Conservation (phyloP, 1,140 invertebrate species). For the Gryllus bimaculatus region DNA sequence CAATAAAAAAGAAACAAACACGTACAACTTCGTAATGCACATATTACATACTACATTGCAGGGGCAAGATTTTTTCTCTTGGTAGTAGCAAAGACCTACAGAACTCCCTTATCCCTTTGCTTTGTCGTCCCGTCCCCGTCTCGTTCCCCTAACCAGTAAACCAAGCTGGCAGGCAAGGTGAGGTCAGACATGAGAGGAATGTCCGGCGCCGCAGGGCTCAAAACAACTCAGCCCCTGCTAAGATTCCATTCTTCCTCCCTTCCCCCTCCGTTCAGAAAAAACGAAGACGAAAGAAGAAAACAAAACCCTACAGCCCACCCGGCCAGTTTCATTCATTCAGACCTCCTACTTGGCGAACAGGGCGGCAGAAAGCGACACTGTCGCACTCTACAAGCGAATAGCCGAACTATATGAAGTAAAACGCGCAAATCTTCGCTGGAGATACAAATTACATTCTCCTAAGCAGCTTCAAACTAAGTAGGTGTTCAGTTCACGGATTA, state of each 20-base stretch:
- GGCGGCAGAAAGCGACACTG: background rate
- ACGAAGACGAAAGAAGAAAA: background rate
- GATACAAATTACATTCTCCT: no score
- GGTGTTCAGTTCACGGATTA: background rate
- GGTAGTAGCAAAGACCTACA: background rate
- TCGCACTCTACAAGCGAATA: background rate
- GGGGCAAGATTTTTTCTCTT: background rate
- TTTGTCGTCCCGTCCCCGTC: background rate
- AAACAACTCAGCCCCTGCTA: slow-evolving; percentile 19
- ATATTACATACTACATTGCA: no score
- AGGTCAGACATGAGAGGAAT: slow-evolving; percentile 22
- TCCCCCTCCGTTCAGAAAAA: slow-evolving; percentile 6
- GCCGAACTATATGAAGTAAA: background rate
- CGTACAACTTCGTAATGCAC: no score
- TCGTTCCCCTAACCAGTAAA: slow-evolving; percentile 1
- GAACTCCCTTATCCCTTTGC: background rate
- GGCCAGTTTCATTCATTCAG: slow-evolving; percentile 22
- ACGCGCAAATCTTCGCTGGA: no score
- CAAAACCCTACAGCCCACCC: slow-evolving; percentile 16
- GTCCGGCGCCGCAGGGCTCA: slow-evolving; percentile 20
- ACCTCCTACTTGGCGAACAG: slow-evolving; percentile 18
- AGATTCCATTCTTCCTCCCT: slow-evolving; percentile 20
- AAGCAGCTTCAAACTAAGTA: no score
- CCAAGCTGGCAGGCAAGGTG: slow-evolving; percentile 16
- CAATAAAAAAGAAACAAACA: no score